Percentiles rank a stretch among this genome's conserved stretches.
phyloP scores from a whole-genome alignment of 2,888 invertebrate genomes.

The Leucophenga montana region DNA sequence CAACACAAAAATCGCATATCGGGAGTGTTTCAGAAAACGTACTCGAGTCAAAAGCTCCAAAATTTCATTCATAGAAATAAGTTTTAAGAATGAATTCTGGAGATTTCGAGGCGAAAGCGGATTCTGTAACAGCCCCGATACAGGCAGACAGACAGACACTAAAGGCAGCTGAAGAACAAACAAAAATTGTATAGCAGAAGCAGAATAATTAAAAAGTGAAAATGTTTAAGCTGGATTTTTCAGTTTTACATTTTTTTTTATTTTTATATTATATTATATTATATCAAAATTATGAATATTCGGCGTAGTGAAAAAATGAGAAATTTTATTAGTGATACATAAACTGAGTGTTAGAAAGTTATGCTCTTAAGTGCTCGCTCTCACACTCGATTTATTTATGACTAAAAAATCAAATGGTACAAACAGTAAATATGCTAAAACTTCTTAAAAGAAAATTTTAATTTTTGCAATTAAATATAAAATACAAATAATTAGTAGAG shows the following conservation, averaged over 20 bases:
- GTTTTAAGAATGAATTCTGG: no score
- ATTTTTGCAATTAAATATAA: no score
- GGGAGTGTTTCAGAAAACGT: no score
- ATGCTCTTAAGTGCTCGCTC: constrained; percentile 42
- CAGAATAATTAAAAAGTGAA: constrained; percentile 1
- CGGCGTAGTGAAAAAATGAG: constrained; percentile 40
- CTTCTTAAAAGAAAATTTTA: background rate
- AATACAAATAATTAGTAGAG: background rate
- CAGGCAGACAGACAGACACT: no score
- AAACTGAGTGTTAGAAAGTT: constrained; percentile 34
- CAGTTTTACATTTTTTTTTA: background rate
- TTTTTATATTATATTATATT: background rate
- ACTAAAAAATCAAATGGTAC: constrained; percentile 2
- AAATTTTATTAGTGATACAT: constrained; percentile 41
- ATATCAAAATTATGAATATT: constrained; percentile 2
- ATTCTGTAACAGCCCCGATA: no score
- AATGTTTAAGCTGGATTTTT: background rate
- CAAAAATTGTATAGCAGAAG: constrained; percentile 52
- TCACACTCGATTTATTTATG: constrained; percentile 30
- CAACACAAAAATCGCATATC: no score
- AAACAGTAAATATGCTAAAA: constrained; percentile 11
- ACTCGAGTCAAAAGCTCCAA: no score
- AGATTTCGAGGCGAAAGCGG: no score
- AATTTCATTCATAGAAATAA: no score
- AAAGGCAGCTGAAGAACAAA: constrained; percentile 52